Conservation (phyloP, 2,797 vertebrate genomes). For the Sebastiscus tertius region DNA sequence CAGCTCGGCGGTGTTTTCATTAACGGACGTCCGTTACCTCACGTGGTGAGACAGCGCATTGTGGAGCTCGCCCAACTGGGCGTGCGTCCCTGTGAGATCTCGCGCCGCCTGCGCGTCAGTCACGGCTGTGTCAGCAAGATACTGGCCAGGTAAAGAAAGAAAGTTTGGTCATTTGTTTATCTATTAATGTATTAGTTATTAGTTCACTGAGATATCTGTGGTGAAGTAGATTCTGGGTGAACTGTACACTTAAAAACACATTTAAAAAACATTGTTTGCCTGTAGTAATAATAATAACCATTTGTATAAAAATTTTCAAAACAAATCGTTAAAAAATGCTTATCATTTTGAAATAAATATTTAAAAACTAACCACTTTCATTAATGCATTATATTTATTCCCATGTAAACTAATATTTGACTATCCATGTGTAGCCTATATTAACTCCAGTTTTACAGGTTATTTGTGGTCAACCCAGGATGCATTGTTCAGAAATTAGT, state of each 20-base stretch:
- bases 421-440: not conserved
- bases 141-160: conserved; percentile 88
- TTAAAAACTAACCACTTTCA: not conserved
- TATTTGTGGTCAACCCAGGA: not conserved
- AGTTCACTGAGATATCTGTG: not conserved
- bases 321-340: not conserved
- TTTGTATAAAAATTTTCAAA: not conserved
- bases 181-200: not conserved
- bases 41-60: conserved; percentile 89
- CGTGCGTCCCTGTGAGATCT: conserved; percentile 87
- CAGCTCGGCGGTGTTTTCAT: conserved; percentile 94
- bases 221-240: not conserved
- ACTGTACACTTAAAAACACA: not conserved
- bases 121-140: conserved; percentile 96
- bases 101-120: conserved; percentile 86
- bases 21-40: conserved; percentile 91
- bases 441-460: not conserved
- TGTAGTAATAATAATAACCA: not conserved
- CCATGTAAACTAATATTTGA: not conserved
- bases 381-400: not conserved
- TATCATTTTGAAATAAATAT: not conserved
- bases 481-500: not conserved
- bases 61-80: conserved; percentile 91
- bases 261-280: not conserved
- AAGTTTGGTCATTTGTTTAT: not conserved